Conservation (phyloP, 2,888 invertebrate genomes). For the Stenichneumon culpator region DNA sequence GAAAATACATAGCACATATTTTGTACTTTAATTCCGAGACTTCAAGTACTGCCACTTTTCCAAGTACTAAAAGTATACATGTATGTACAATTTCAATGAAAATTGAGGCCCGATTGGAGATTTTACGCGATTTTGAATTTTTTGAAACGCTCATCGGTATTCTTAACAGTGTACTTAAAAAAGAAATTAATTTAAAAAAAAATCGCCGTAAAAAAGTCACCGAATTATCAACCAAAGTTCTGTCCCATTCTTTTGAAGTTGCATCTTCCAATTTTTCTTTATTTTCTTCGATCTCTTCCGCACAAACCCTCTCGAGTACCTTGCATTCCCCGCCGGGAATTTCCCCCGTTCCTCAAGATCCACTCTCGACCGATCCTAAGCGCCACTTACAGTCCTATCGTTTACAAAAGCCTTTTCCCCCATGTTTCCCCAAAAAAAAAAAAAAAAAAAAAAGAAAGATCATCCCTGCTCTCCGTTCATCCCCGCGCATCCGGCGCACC, state of each 20-base stretch:
- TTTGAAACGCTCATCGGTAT: too few species aligned
- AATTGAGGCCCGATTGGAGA: too few species aligned
- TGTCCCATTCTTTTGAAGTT: too few species aligned
- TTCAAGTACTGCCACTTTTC: too few species aligned
- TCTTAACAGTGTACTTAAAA: too few species aligned
- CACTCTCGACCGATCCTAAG: constrained; percentile 39
- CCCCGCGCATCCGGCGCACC: constrained; percentile 1
- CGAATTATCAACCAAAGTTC: too few species aligned
- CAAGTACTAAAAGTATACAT: too few species aligned
- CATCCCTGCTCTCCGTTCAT: constrained; percentile 21
- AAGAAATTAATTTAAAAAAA: too few species aligned
- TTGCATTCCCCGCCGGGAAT: not conserved
- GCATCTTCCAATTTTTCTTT: not conserved
- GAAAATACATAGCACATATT: too few species aligned
- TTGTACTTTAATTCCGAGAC: too few species aligned
- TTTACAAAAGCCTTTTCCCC: constrained; percentile 65
- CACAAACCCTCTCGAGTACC: not conserved
- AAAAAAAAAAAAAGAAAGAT: constrained; percentile 21
- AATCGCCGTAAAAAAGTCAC: not conserved
- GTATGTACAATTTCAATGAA: too few species aligned
- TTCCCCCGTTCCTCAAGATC: not conserved
- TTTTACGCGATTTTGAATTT: too few species aligned
- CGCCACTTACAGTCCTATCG: constrained; percentile 65
- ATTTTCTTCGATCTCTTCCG: not conserved
- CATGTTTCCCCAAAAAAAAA: not conserved